phyloP scores from a whole-genome alignment of 1,140 invertebrate species.

The Neuroterus valhalla region DNA sequence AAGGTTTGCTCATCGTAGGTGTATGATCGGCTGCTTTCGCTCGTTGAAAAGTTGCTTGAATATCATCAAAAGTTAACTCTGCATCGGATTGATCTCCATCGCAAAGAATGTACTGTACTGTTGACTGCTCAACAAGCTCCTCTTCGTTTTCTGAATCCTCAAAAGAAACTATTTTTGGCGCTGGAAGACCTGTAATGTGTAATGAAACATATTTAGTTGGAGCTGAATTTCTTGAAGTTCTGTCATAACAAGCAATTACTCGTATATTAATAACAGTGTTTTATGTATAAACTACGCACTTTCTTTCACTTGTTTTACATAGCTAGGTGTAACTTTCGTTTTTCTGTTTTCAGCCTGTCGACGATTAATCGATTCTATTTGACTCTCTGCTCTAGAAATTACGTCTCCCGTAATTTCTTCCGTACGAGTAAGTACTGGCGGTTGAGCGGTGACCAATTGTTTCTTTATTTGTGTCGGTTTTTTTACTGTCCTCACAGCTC shows the following conservation, averaged over 20 bases:
- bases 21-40: conserved; percentile 41
- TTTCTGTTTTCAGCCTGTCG: not conserved
- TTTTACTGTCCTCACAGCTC: conserved; percentile 71
- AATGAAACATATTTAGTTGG: not conserved
- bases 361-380: conserved; percentile 26
- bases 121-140: conserved; percentile 66
- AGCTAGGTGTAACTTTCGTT: not conserved
- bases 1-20: not conserved
- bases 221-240: too few species aligned
- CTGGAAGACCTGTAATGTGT: not conserved
- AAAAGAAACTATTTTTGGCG: not conserved
- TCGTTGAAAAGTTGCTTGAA: conserved; percentile 57
- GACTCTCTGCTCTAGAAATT: conserved; percentile 26
- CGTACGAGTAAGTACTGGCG: conserved; percentile 39
- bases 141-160: conserved; percentile 51
- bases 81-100: conserved; percentile 66
- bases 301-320: not conserved
- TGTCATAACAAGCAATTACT: too few species aligned
- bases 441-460: conserved; percentile 57
- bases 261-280: too few species aligned
- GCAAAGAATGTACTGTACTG: conserved; percentile 68
- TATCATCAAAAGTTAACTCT: conserved; percentile 71
- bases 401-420: conserved; percentile 40
- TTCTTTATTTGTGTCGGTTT: conserved; percentile 68
- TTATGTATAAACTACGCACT: not conserved